Evolutionary conservation across 1,140 invertebrate genomes (phyloP).

Genomic region (honey bee (Apis mellifera)): DNA sequence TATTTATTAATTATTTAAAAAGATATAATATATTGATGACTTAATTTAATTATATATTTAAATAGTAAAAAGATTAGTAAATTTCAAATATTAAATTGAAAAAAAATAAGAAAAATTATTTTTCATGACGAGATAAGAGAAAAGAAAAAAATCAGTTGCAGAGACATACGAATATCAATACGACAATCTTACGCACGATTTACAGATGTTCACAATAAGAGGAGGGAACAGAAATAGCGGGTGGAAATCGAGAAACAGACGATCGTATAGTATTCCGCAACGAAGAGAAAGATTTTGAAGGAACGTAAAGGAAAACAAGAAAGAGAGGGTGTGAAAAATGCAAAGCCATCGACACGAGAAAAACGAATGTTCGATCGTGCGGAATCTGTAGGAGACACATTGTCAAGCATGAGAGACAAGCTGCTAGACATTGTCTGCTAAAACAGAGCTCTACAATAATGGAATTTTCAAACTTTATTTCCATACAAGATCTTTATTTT

Average conservation of each 20-base stretch:
- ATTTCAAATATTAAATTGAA: neutral
- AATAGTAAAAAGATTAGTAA: neutral
- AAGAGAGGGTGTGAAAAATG: constrained; percentile 56
- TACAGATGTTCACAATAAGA: constrained; percentile 30
- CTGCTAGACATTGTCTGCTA: constrained; percentile 28
- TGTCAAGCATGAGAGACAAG: constrained; percentile 5
- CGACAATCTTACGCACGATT: constrained; percentile 37
- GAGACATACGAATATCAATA: neutral
- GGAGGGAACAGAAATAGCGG: neutral
- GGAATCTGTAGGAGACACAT: constrained; percentile 50
- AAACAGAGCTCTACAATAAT: constrained; percentile 20
- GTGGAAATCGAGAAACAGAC: constrained; percentile 34
- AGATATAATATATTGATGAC: no score
- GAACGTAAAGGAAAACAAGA: neutral
- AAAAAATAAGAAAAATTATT: neutral
- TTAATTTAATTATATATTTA: no score
- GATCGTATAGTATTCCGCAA: constrained; percentile 30
- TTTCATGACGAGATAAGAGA: neutral
- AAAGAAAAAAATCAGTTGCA: neutral
- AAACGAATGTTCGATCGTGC: constrained; percentile 62
- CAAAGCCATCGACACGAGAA: constrained; percentile 56
- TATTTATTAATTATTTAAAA: no score
- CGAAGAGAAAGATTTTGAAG: constrained; percentile 45
- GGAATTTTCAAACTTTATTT: neutral
- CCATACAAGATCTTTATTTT: neutral